Conservation (phyloP, 2,797 vertebrate species). For the Myioborus miniatus region DNA sequence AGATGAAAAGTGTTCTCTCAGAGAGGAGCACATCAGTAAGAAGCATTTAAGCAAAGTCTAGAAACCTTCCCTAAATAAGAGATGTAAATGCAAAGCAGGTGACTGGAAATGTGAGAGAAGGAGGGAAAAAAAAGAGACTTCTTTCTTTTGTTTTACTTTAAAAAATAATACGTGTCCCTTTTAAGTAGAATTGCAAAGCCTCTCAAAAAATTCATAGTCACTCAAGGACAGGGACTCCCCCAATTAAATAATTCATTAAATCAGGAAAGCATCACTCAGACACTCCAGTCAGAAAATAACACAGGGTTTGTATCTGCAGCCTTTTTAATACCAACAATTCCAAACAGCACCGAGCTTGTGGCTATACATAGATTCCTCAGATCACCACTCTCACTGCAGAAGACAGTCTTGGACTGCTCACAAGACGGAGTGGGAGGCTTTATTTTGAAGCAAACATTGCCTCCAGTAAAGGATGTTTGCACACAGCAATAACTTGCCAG, state of each 20-base stretch:
- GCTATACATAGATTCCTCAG: background rate
- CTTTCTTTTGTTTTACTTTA: background rate
- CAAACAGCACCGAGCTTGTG: background rate
- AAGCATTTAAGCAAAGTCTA: background rate
- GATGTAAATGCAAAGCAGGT: background rate
- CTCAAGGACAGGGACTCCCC: background rate
- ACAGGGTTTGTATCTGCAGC: accelerated
- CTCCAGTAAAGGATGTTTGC: background rate
- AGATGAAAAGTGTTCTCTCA: background rate
- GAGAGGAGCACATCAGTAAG: background rate
- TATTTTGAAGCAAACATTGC: slow-evolving; percentile 24
- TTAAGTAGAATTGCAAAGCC: background rate
- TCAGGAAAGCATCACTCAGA: background rate
- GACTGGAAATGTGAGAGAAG: accelerated
- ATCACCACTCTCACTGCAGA: background rate
- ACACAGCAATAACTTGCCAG: background rate
- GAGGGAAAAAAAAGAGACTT: accelerated
- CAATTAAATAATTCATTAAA: background rate
- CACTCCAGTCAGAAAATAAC: background rate
- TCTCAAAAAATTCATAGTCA: background rate
- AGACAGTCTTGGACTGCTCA: background rate
- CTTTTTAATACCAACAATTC: background rate
- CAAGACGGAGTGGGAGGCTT: background rate
- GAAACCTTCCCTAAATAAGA: background rate
- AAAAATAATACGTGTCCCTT: background rate